phyloP scores from a whole-genome alignment of 1,140 invertebrate genomes.

The Ostrea edulis region DNA sequence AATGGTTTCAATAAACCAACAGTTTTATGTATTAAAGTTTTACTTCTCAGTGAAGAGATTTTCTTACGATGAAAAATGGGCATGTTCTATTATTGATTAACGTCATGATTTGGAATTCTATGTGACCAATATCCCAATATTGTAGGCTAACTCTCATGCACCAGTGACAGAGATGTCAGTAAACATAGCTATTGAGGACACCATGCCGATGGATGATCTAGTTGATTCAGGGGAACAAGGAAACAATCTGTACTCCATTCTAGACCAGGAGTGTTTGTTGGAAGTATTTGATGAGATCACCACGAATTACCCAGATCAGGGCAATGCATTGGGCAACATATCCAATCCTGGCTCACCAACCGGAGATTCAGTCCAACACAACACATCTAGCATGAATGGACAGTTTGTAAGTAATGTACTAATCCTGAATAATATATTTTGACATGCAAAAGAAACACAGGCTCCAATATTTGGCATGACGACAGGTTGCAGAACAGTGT shows the following conservation, averaged over 20 bases:
- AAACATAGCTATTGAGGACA: constrained; percentile 32
- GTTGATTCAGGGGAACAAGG: background rate
- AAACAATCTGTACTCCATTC: constrained; percentile 4
- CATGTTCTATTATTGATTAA: background rate
- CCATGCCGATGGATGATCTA: background rate
- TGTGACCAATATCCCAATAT: background rate
- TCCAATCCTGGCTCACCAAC: constrained; percentile 82
- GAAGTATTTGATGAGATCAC: constrained; percentile 66
- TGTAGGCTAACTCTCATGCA: constrained; percentile 56
- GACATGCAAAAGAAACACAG: too few species aligned
- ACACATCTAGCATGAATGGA: constrained; percentile 81
- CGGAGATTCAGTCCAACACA: constrained; percentile 82
- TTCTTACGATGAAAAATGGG: background rate
- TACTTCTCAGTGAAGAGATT: too few species aligned
- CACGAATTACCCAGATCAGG: constrained; percentile 55
- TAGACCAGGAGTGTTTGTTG: constrained; percentile 54
- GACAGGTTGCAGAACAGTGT: too few species aligned
- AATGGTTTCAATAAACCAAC: background rate
- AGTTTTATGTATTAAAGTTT: background rate
- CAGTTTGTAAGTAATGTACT: constrained; percentile 55
- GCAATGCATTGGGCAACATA: constrained; percentile 60
- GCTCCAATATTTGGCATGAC: too few species aligned
- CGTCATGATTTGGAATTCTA: background rate
- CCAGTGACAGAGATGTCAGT: constrained; percentile 39
- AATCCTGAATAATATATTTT: too few species aligned